These are phyloP conservation scores for Aegithalos caudatus DNA, from an alignment of 2,113 vertebrate genomes.

Conservation along the genomic window DNA sequence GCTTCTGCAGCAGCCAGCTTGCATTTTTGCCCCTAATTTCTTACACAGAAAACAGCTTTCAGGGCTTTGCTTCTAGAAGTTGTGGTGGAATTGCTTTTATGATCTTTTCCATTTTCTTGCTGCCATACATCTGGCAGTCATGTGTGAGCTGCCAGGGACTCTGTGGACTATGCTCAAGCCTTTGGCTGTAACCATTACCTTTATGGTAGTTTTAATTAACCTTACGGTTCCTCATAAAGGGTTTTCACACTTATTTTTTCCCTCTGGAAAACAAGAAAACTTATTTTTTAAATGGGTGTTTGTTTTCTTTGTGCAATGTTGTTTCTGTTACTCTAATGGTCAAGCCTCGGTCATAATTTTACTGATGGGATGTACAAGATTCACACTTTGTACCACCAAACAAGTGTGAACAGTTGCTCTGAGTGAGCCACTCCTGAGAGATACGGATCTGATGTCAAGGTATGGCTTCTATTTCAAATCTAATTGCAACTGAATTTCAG, in stretches of 20 bases:
- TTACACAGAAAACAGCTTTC: not conserved
- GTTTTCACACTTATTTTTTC: accelerated
- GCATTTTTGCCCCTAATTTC: not conserved
- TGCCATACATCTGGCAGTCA: not conserved
- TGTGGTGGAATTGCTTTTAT: slow-evolving; percentile 1
- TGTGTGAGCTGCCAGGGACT: not conserved
- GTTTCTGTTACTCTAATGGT: not conserved
- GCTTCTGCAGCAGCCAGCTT: slow-evolving; percentile 15
- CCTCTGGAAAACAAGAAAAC: not conserved
- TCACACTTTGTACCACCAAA: accelerated
- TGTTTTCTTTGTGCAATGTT: not conserved
- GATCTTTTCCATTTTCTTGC: not conserved
- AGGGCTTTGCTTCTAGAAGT: not conserved
- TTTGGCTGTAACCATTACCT: not conserved
- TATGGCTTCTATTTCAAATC: not conserved
- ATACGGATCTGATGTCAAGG: accelerated
- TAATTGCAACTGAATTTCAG: not conserved
- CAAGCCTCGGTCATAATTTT: not conserved
- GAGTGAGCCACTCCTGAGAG: not conserved
- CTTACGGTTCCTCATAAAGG: not conserved
- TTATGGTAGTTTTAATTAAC: not conserved
- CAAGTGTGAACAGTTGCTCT: not conserved
- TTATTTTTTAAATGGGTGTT: not conserved
- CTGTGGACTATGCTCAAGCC: not conserved
- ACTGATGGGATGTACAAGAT: not conserved